Conservation (phyloP, 2,888 invertebrate genomes). For the Philereme vetulata region DNA sequence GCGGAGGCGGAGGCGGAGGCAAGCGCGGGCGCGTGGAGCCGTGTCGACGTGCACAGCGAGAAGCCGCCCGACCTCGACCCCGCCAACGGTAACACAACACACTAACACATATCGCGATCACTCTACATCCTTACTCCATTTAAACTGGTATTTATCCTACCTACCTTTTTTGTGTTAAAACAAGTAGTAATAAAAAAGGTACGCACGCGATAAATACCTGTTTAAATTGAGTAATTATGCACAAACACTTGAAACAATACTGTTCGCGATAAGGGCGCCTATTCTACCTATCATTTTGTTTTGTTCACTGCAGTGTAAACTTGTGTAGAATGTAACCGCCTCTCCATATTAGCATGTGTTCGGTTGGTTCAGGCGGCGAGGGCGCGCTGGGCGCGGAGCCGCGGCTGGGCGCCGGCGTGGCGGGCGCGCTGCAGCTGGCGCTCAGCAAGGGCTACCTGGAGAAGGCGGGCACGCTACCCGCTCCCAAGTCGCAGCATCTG, state of each 20-base stretch:
- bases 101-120: neutral
- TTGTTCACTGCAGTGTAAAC: too few relatives aligned
- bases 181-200: too few relatives aligned
- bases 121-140: too few relatives aligned
- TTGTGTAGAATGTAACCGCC: too few relatives aligned
- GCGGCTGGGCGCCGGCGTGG: constrained; percentile 95
- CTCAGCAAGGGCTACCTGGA: constrained; percentile 97
- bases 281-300: too few relatives aligned
- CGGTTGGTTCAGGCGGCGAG: constrained; percentile 49
- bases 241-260: too few relatives aligned
- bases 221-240: too few relatives aligned
- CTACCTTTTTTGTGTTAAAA: too few relatives aligned
- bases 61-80: constrained; percentile 69
- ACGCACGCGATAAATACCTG: too few relatives aligned
- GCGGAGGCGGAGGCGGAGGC: constrained; percentile 69
- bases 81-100: constrained; percentile 62
- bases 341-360: too few relatives aligned
- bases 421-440: constrained; percentile 94
- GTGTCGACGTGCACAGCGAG: constrained; percentile 87
- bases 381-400: constrained; percentile 95
- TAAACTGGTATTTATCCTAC: too few relatives aligned
- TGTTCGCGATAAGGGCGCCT: too few relatives aligned
- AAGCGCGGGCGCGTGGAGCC: constrained; percentile 91
- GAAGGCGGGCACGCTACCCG: constrained; percentile 89
- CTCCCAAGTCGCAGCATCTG: constrained; percentile 62